Percentiles rank a stretch among this genome's conserved stretches.
Conservation (phyloP, 1,140 invertebrate species). For the Helicoverpa armigera region DNA sequence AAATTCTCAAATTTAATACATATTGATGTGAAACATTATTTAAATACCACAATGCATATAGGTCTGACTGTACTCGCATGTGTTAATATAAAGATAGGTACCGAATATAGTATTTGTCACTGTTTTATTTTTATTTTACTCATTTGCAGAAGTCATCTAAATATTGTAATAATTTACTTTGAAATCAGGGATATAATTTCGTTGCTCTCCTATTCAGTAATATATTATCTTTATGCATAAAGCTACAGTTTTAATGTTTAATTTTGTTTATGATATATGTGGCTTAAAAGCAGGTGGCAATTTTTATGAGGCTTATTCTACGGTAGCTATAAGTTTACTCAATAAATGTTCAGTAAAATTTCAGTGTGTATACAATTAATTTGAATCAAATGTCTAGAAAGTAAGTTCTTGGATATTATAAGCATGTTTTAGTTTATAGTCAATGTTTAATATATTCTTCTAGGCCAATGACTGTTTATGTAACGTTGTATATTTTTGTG, state of each 20-base stretch:
- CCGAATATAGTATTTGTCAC: background rate
- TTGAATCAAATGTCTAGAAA: background rate
- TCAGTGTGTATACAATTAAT: conserved; percentile 7
- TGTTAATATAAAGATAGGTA: background rate
- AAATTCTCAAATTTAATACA: background rate
- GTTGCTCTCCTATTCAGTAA: too few relatives aligned
- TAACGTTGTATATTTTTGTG: conserved; percentile 43
- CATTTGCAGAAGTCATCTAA: background rate
- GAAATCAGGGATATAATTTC: background rate
- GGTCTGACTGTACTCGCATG: background rate
- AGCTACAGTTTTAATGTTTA: too few relatives aligned
- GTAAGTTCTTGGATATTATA: background rate
- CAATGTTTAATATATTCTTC: conserved; percentile 28
- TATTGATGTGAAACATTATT: background rate
- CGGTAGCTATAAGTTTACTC: too few relatives aligned
- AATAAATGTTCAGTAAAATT: background rate
- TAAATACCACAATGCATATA: background rate
- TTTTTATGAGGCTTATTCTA: too few relatives aligned
- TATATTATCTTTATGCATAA: too few relatives aligned
- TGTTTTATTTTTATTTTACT: background rate
- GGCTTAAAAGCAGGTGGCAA: too few relatives aligned
- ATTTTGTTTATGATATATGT: too few relatives aligned
- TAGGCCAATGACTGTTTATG: conserved; percentile 28
- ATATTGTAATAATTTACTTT: background rate
- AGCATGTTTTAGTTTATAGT: conserved; percentile 10